Evolutionary conservation across 2,113 vertebrate genomes (phyloP).

Genomic region (Menidia beryllina): DNA sequence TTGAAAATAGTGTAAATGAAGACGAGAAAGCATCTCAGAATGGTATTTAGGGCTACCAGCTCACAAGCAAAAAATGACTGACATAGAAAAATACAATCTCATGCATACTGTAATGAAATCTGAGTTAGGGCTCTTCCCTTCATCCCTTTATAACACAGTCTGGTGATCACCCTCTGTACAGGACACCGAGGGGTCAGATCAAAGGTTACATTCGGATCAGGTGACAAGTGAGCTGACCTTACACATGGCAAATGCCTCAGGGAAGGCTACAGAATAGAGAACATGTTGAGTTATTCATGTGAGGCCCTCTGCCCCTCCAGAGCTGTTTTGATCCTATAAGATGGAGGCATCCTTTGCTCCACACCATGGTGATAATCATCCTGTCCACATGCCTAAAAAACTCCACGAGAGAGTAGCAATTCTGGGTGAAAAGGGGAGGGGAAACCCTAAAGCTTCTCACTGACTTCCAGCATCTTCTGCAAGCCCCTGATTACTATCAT

Average conservation of each 20-base stretch:
- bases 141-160: no score
- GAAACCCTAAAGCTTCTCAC: conserved; percentile 46
- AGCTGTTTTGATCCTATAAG: conserved; percentile 15
- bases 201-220: not conserved
- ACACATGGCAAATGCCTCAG: not conserved
- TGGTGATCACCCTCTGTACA: not conserved
- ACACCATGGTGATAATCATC: conserved; percentile 74
- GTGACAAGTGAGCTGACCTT: not conserved
- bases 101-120: not conserved
- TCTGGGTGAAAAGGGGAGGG: conserved; percentile 69
- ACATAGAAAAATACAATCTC: not conserved
- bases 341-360: conserved; percentile 39
- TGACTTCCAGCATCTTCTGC: conserved; percentile 51
- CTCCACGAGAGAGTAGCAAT: conserved; percentile 72
- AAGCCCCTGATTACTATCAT: conserved; percentile 75
- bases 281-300: not conserved
- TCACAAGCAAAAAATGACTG: not conserved
- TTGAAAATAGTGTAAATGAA: not conserved
- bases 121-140: not conserved
- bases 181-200: not conserved
- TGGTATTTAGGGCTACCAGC: not conserved
- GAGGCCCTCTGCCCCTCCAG: not conserved
- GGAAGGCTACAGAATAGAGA: not conserved
- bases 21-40: not conserved
- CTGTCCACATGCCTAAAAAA: conserved; percentile 65